These are phyloP conservation scores for Stenolophus ochropezus DNA, from an alignment of 2,888 invertebrate species.

Conservation along the genomic window DNA sequence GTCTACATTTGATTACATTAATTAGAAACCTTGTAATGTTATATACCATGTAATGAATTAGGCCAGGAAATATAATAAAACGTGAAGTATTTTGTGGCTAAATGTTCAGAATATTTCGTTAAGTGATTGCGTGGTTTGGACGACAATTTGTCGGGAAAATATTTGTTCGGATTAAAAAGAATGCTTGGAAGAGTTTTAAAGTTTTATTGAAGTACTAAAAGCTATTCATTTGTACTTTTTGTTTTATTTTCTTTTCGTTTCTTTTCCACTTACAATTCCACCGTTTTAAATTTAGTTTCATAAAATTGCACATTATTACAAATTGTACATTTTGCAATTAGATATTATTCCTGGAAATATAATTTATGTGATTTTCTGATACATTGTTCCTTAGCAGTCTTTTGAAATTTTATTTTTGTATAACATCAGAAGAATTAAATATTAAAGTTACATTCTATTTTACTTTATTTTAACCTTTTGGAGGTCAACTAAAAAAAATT, in stretches of 20 bases:
- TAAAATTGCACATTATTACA: neutral
- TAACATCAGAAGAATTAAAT: too few species aligned
- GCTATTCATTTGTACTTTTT: neutral
- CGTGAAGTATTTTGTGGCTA: neutral
- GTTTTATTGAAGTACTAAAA: slow-evolving; percentile 8
- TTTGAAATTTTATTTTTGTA: too few species aligned
- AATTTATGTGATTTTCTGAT: too few species aligned
- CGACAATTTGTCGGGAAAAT: slow-evolving; percentile 15
- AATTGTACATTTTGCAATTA: neutral
- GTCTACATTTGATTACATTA: too few species aligned
- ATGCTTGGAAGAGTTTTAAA: neutral
- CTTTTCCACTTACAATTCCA: neutral
- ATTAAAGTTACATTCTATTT: too few species aligned
- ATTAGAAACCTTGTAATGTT: too few species aligned
- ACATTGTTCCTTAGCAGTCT: too few species aligned
- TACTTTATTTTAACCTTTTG: too few species aligned
- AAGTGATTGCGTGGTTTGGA: slow-evolving; percentile 16
- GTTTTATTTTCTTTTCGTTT: neutral
- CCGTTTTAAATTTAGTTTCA: neutral
- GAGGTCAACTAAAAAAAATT: too few species aligned
- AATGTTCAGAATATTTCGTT: slow-evolving; percentile 7
- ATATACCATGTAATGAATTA: too few species aligned
- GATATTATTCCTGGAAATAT: too few species aligned
- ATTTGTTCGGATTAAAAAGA: neutral
- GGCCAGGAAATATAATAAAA: too few species aligned